Evolutionary conservation across 2,113 vertebrate species (phyloP).

Genomic region (Sphyrna mokarran): DNA sequence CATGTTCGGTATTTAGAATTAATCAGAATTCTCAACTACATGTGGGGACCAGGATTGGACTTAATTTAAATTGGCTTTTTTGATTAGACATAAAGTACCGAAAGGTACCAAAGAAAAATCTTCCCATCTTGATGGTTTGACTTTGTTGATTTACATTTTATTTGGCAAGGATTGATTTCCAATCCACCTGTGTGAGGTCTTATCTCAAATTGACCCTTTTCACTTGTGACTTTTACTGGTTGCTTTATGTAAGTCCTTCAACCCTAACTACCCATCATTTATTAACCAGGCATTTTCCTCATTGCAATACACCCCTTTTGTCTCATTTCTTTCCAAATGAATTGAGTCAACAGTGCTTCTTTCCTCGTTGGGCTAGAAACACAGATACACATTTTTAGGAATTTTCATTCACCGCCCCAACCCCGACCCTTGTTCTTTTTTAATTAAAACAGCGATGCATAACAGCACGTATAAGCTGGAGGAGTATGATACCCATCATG

Average conservation of each 20-base stretch:
- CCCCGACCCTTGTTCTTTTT: no score
- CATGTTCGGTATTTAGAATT: no score
- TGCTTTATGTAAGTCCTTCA: neutral
- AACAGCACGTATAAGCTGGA: no score
- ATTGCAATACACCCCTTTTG: neutral
- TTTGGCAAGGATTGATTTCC: neutral
- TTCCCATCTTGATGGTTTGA: neutral
- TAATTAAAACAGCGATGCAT: no score
- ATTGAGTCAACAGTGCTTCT: neutral
- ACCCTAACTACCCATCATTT: neutral
- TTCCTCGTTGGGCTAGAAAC: neutral
- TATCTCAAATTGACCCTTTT: neutral
- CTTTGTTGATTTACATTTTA: neutral
- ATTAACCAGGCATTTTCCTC: neutral
- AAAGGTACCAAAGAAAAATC: neutral
- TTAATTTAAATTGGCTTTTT: no score
- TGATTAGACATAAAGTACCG: no score
- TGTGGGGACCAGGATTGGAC: no score
- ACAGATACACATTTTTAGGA: no score
- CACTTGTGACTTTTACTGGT: neutral
- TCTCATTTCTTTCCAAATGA: neutral
- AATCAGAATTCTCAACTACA: no score
- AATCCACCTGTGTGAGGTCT: neutral
- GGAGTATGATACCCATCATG: no score
- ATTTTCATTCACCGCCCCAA: no score